Evolutionary conservation across 1,140 invertebrate genomes (phyloP), one percentile per base, ranked within the genome.

Genomic region (Mycetomoellerius zeteki): DNA sequence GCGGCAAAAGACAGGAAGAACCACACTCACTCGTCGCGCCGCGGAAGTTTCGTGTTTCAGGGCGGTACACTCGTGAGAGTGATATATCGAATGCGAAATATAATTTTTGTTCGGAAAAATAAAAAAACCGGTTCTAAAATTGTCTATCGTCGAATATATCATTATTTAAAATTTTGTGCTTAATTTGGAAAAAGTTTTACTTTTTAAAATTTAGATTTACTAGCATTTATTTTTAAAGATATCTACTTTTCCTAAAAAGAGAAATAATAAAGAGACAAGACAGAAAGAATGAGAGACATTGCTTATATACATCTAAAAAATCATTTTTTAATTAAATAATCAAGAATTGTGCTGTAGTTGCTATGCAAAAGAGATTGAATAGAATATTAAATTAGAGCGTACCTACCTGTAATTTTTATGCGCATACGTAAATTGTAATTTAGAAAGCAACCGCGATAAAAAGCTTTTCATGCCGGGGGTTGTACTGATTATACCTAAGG

Each of bases 11-110:
- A 88, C 89, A 88, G 89, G 89, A 90, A 90, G 73, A 85, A 75
- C 86, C 80, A 86, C 91, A 88, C 93, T 93, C 85, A 62, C 85
- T 78, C 58, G 76, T 78, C 71, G 88, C 76, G 86, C 64, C 89
- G 81, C 92, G 94, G 94, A 94, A 94, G 94, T 94, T 92, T 94
- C 94, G 90, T 92, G 91, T 94, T 92, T 93, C 94, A 52, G 89
- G 88, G 89, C 86, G 89, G 80, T 86, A 33, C 89, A 27, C 58
- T 85, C 56, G 88, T 85, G 87, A 86, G 86, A 88, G 65, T 81
- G 87, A 88, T 85, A n/a, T 78, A 85, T 71, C 75, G 64, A 72
- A 76, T 72, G 85, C 77, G 62, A 88, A 86, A 85, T 89, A 82
- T 80, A 76, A 81, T 87, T 86, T 89, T 84, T 75, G 14, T 75